Conservation (phyloP, 1,140 invertebrate genomes). For the Halictus rubicundus region DNA sequence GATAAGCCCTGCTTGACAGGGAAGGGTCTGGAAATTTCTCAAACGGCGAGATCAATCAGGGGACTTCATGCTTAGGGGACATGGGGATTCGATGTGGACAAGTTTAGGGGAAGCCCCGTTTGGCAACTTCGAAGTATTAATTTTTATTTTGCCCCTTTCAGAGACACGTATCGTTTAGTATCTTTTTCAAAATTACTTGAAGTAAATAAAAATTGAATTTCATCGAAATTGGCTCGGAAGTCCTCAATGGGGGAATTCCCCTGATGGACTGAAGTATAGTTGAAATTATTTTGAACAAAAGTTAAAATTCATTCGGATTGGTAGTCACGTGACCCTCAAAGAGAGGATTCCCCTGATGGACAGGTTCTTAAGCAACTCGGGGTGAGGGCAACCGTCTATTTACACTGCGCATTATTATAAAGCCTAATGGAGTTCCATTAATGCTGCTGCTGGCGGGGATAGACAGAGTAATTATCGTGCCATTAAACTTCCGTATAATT, state of each 20-base stretch:
- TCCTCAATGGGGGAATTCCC: too few species aligned
- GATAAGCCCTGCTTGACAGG: background rate
- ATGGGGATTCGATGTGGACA: background rate
- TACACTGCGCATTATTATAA: slow-evolving; percentile 27
- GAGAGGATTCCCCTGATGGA: background rate
- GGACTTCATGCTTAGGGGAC: background rate
- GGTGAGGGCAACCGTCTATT: slow-evolving; percentile 28
- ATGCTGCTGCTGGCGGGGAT: slow-evolving; percentile 1
- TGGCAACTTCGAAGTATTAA: too few species aligned
- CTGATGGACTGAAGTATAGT: too few species aligned
- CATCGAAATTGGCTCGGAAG: too few species aligned
- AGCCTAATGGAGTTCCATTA: slow-evolving; percentile 21
- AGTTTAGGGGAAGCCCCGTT: too few species aligned
- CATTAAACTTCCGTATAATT: slow-evolving; percentile 40
- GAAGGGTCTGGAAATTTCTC: background rate
- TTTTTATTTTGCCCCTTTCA: too few species aligned
- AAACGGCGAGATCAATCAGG: background rate
- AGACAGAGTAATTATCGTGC: slow-evolving; percentile 15
- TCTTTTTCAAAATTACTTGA: too few species aligned
- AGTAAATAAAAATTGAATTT: too few species aligned
- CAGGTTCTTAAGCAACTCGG: background rate
- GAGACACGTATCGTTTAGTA: too few species aligned
- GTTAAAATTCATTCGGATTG: background rate
- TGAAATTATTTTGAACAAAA: too few species aligned
- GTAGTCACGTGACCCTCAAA: background rate